Conservation (phyloP, 2,888 invertebrate genomes). For the Deilephila porcellus region DNA sequence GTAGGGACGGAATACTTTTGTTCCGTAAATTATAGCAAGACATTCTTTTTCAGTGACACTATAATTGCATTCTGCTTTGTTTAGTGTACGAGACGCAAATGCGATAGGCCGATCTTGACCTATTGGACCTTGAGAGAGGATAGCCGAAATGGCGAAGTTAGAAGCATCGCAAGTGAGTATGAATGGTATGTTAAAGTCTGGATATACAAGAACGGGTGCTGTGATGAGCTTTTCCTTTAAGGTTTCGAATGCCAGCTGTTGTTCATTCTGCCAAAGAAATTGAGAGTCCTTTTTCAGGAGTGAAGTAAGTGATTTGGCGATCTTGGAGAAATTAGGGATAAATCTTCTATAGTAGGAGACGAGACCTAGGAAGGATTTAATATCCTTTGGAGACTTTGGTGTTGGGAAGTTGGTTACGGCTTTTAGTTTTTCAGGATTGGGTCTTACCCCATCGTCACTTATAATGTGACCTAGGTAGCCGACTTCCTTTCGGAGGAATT, state of each 20-base stretch:
- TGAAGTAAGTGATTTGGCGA: too few relatives aligned
- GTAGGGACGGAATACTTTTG: constrained; percentile 34
- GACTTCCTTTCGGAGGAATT: too few relatives aligned
- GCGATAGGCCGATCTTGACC: constrained; percentile 35
- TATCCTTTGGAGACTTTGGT: too few relatives aligned
- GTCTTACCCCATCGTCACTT: too few relatives aligned
- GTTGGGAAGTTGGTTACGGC: too few relatives aligned
- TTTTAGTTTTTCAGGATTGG: too few relatives aligned
- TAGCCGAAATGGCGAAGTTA: constrained; percentile 33
- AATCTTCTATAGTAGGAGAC: too few relatives aligned
- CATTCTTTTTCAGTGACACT: constrained; percentile 34
- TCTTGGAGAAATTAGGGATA: too few relatives aligned
- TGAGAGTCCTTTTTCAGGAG: constrained; percentile 29
- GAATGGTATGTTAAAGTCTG: constrained; percentile 34
- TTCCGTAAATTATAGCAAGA: constrained; percentile 33
- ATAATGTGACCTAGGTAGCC: too few relatives aligned
- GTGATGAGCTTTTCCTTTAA: constrained; percentile 28
- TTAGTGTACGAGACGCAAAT: constrained; percentile 35
- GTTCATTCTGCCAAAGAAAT: constrained; percentile 19
- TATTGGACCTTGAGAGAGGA: constrained; percentile 34
- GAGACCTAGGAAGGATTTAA: too few relatives aligned
- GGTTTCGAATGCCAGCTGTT: constrained; percentile 26
- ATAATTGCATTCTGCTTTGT: constrained; percentile 35
- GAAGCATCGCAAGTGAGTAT: constrained; percentile 35
- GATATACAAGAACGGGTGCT: constrained; percentile 23